Evolutionary conservation across 2,113 vertebrate species (phyloP), one percentile per base, ranked within the genome.

Genomic region (Rhipidura dahli): DNA sequence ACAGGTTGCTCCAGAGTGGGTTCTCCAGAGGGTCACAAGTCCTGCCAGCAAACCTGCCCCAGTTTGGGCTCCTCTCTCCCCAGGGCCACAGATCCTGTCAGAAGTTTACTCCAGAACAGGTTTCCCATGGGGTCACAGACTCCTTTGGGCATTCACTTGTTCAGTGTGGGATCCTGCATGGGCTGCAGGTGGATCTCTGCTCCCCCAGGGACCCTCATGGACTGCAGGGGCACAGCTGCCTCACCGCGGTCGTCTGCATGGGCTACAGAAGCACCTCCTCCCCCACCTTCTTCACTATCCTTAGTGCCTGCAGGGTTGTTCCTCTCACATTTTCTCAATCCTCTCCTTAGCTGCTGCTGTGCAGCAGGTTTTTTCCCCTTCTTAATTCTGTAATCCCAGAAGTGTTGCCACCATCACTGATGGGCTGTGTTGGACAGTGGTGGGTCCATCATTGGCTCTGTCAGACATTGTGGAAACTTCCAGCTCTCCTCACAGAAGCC

Each of bases 201-300:
- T 64, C 42, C 26, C 18, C 3, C 30, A 22, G 13, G 15, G 39
- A 47, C 4, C 15, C 17, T 24, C 60, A n/a, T 10, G 42, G 11
- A 13, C 60, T 57, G 19, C 24, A 24, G 24, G 10, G 19, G 10
- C 6, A 11, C 42, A 57, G 16, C 16, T 57, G 13, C 19, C 15
- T 57, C 6, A 1, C 35, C 28, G 7, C 4, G 10, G 17, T 8
- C 23, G 17, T 6, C 13, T 1, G 3, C 7, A 23, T 2, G 4
- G 22, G 2, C 27, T 64, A 21, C 8, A 37, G 19, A 15, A 37
- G 8, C 20, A 63, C 6, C 15, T 63, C 16, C 56, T 40, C 3
- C 8, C 8, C 3, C 8, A 16, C 12, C 28, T 53, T n/a, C 39
- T 78, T 24, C 40, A 26, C n/a, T 47, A 20, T 24, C 24, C 35